A percentile compares a stretch with the other conserved stretches of the same genome.
Conservation (phyloP, 2,888 invertebrate species). For the Caenorhabditis angaria region DNA sequence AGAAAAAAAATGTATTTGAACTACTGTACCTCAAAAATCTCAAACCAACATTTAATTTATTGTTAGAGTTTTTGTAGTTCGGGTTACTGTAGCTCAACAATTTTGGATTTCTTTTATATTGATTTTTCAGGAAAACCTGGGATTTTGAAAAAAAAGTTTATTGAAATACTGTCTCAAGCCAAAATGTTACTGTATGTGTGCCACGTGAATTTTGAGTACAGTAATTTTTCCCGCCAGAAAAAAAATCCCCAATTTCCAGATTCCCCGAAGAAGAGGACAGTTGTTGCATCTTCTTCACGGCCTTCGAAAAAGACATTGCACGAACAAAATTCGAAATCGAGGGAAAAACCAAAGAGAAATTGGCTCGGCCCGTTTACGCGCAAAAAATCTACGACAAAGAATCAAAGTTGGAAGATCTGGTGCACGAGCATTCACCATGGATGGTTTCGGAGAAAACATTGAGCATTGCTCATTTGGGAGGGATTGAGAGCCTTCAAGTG, state of each 20-base stretch:
- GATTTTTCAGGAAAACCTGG: no score
- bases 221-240: no score
- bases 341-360: constrained; percentile 31
- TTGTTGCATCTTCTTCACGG: constrained; percentile 55
- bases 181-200: no score
- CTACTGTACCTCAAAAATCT: no score
- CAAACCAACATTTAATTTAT: no score
- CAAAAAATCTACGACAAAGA: constrained; percentile 38
- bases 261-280: constrained; percentile 69
- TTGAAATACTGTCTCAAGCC: no score
- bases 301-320: constrained; percentile 43
- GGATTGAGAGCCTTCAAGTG: constrained; percentile 38
- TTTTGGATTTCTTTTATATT: constrained; percentile 1
- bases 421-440: constrained; percentile 54
- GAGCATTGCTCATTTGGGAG: constrained; percentile 27
- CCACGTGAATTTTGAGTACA: no score
- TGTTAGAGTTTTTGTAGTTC: no score
- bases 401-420: constrained; percentile 32
- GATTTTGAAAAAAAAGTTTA: no score
- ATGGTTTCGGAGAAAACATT: constrained; percentile 40
- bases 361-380: constrained; percentile 35
- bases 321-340: constrained; percentile 50
- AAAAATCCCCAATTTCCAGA: constrained; percentile 21
- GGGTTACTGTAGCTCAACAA: no score
- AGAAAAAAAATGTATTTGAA: no score